Evolutionary conservation across 1,140 invertebrate genomes (phyloP).

Genomic region (Oryctes rhinoceros): DNA sequence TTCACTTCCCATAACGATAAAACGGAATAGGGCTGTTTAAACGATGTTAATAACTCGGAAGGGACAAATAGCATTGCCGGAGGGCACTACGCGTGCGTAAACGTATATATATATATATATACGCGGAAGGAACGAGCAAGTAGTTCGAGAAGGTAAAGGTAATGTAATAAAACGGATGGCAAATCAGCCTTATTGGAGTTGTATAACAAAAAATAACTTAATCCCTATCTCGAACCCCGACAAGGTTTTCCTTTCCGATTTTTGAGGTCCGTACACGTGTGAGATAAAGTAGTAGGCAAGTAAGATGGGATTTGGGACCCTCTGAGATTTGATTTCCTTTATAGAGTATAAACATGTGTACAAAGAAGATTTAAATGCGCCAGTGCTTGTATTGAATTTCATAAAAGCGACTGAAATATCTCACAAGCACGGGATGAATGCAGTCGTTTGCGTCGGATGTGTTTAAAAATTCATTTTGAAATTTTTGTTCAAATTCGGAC

Average conservation of each 20-base stretch:
- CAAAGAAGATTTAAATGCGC: no score
- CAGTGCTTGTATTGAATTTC: no score
- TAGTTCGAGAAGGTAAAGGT: background rate
- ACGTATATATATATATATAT: background rate
- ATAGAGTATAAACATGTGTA: no score
- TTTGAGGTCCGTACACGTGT: background rate
- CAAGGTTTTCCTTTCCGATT: background rate
- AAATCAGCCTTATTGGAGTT: constrained; percentile 5
- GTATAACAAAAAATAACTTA: background rate
- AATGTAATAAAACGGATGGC: background rate
- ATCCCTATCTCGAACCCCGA: background rate
- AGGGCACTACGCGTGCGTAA: background rate
- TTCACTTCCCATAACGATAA: constrained; percentile 5
- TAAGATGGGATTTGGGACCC: background rate
- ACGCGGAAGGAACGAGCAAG: background rate
- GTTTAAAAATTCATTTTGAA: no score
- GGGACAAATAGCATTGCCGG: constrained; percentile 12
- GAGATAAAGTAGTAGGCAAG: background rate
- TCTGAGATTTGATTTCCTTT: no score
- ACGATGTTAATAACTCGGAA: constrained; percentile 18
- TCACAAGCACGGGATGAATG: no score
- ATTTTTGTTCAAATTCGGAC: no score
- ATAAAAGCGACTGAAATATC: no score
- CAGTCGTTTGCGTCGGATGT: no score
- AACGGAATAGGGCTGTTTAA: constrained; percentile 18